These are phyloP conservation scores for Capra hircus DNA, from an alignment of 2,113 vertebrate species.

Conservation along the genomic window DNA sequence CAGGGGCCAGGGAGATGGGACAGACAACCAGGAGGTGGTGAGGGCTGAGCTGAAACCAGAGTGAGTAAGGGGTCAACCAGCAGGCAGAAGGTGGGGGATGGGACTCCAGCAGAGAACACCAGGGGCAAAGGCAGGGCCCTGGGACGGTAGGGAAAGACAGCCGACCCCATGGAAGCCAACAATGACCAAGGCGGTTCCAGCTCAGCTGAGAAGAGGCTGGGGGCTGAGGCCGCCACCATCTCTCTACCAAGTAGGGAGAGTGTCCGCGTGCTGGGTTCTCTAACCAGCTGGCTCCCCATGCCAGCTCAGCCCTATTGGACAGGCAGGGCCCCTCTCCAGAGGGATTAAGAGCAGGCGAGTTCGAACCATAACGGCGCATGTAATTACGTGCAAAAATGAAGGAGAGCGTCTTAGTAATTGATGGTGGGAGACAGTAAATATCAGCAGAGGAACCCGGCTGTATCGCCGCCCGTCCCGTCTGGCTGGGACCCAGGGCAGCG, in stretches of 20 bases:
- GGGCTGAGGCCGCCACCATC: not conserved
- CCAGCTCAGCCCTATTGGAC: constrained; percentile 38
- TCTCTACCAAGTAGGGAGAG: not conserved
- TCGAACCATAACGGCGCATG: constrained; percentile 72
- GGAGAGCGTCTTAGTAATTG: constrained; percentile 74
- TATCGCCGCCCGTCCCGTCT: constrained; percentile 72
- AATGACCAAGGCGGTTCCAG: not conserved
- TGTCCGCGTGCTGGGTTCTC: not conserved
- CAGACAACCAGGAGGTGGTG: not conserved
- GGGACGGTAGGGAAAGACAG: not conserved
- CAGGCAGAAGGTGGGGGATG: not conserved
- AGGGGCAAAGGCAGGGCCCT: not conserved
- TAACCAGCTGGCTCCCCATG: not conserved
- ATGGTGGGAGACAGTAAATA: constrained; percentile 80
- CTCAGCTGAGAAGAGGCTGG: not conserved
- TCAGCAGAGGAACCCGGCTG: constrained; percentile 72
- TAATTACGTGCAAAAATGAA: constrained; percentile 80
- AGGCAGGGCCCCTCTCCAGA: constrained; percentile 70
- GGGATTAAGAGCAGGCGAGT: constrained; percentile 77
- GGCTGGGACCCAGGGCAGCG: constrained; percentile 76
- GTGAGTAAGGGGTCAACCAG: not conserved
- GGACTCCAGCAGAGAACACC: not conserved
- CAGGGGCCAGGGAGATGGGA: not conserved
- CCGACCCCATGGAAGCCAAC: not conserved
- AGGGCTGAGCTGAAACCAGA: not conserved